Base-by-base conservation (phyloP, 2,113 vertebrate species). In the Cryptotis parvus region DNA sequence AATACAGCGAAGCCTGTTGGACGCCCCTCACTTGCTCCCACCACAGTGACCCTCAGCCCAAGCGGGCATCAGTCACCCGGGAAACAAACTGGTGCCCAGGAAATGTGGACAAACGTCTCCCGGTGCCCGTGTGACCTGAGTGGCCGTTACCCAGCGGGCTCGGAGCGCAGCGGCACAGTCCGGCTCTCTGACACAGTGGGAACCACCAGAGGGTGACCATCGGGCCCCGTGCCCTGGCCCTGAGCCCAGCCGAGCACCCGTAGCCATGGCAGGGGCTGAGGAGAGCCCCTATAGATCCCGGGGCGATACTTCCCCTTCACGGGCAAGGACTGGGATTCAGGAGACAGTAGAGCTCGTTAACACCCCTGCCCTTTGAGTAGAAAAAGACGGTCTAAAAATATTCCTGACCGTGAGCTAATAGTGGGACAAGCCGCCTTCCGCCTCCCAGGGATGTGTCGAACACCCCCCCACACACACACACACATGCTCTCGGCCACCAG, bases 301-400 rank as follows among this genome's bases (percentile, higher is more conserved):
- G 95, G 91, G 83, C 94, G 66, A 94, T 66, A 87, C 96, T 97
- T 96, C 89, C 83, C 94, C 87, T 84, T 93, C 76, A 8, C 90
- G 35, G 7, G 41, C 84, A 68, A 63, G 37, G 76, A 87, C 92
- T 95, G 73, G 90, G 18, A 80, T 94, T 80, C 76, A 90, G 83
- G 87, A 86, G 92, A 74, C 74, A 96, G 73, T 93, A 95, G 68
- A 86, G 97, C 96, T 96, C 92, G 95, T 96, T 96, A 95, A 65
- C 77, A 92, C 81, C 90, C 79, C 66, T 95, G 68, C 85, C 87
- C 79, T 90, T 95, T 90, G 94, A 27, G 22, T 76, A 95, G 90
- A 89, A 31, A 65, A 65, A 65, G 63, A 65, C 31, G 72, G 49
- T 80, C 96, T 96, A 1, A 95, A 95, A 95, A 92, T 95, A 84